phyloP scores from a whole-genome alignment of 2,113 vertebrate genomes.

The Gymnorhina tibicen region DNA sequence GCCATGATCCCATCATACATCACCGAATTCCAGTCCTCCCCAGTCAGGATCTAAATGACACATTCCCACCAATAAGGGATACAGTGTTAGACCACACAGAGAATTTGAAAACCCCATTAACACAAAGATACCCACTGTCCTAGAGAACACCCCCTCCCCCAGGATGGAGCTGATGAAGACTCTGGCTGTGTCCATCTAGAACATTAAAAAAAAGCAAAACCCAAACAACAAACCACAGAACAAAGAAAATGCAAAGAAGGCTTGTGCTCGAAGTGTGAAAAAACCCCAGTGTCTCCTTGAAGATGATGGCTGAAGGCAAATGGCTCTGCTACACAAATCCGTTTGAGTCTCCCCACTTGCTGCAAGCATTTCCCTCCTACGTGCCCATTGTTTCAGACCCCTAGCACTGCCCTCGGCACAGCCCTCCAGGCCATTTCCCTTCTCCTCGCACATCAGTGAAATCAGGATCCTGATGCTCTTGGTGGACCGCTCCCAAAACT shows the following conservation, averaged over 20 bases:
- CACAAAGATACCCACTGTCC: not conserved
- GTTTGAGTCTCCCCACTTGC: not conserved
- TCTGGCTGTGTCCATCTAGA: not conserved
- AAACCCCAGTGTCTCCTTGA: not conserved
- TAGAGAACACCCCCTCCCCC: not conserved
- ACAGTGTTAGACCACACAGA: slow-evolving; percentile 77
- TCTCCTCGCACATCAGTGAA: not conserved
- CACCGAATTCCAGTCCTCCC: slow-evolving; percentile 99
- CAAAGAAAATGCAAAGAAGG: not conserved
- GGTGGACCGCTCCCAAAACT: not conserved
- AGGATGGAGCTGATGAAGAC: not conserved
- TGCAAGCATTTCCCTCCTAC: not conserved
- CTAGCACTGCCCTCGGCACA: not conserved
- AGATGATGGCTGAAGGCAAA: not conserved
- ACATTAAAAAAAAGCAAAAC: not conserved
- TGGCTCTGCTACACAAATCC: not conserved
- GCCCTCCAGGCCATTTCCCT: not conserved
- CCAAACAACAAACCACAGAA: not conserved
- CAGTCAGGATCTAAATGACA: slow-evolving; percentile 94
- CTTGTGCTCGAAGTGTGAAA: not conserved
- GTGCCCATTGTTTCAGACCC: not conserved
- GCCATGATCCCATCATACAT: slow-evolving; percentile 99
- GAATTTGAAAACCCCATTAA: slow-evolving; percentile 50
- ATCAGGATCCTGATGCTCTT: not conserved
- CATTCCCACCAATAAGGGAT: slow-evolving; percentile 79